Base-by-base conservation (phyloP, 2,113 vertebrate genomes). In the Ranitomeya variabilis region DNA sequence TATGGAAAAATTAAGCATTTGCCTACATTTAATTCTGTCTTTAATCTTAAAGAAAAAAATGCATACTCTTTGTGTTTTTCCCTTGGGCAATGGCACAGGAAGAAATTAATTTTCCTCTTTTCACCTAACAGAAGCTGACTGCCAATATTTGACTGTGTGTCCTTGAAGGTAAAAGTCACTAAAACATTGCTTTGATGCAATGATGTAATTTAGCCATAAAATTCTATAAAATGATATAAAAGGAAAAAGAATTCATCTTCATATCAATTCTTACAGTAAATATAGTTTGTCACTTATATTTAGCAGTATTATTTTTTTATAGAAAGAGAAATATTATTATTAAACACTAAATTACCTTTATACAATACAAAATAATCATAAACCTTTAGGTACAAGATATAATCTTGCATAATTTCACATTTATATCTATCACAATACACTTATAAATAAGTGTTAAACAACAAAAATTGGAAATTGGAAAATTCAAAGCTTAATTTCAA, bases 1-100 rank as follows among this genome's bases (percentile, higher is more conserved):
- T 83, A 83, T 88, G 69, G 16, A 88, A 81, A 81, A 87, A 88
- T 83, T 45, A 88, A 77, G 59, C 55, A 88, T 82, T 88, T 83
- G 66, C 55, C 37, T 76, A 74, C 81, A 66, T 45, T 82, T 51
- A 76, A 60, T 66, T 83, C 71, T 77, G 69, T 76, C 69, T 88
- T 88, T 88, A 64, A 16, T 74, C 87, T 83, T 77, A 83, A 88
- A 86, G 85, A 86, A 86, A 80, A 73, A 83, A 77, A 83, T 83
- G 69, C 60, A 83, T 83, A 83, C 80, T 88, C 57, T 73, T n/a
- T 83, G 71, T 74, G 80, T 77, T 83, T 73, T 88, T 88, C 87
- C 87, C 87, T 88, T 88, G 87, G 87, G 87, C 87, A 88, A 88
- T 88, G 80, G 69, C 87, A 88, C 59, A 83, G 80, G 80, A 66